A percentile compares a stretch with the other conserved stretches of the same genome.
Evolutionary conservation across 2,113 vertebrate species (phyloP).

Genomic region (Nymphicus hollandicus): DNA sequence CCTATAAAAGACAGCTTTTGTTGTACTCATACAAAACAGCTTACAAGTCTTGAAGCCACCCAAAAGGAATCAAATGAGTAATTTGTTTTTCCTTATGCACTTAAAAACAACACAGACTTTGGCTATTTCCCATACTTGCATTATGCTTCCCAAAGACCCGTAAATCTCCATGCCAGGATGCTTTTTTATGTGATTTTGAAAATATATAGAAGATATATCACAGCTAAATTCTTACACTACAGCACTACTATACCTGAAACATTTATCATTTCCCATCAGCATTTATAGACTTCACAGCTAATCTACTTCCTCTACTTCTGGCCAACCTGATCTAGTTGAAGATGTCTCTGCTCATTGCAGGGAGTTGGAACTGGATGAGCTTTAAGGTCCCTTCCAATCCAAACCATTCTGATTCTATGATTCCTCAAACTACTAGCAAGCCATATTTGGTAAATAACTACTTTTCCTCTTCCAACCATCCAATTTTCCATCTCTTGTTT

Average conservation of each 20-base stretch:
- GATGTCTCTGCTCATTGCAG: background rate
- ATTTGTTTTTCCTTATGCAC: background rate
- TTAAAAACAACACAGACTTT: background rate
- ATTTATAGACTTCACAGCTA: background rate
- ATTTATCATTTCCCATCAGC: background rate
- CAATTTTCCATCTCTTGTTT: fast-evolving
- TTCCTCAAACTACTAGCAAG: background rate
- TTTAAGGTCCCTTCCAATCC: background rate
- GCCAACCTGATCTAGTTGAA: background rate
- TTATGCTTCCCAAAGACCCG: background rate
- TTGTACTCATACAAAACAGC: background rate
- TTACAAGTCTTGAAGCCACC: background rate
- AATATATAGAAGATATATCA: background rate
- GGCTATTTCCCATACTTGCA: background rate
- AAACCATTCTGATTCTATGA: background rate
- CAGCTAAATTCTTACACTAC: background rate
- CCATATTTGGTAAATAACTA: fast-evolving
- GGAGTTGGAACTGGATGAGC: background rate
- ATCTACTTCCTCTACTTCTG: fast-evolving
- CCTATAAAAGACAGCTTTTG: background rate
- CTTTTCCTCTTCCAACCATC: background rate
- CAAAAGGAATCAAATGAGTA: background rate
- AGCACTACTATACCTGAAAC: background rate
- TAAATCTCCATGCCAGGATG: background rate
- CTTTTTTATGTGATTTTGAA: background rate